phyloP scores from a whole-genome alignment of 2,888 invertebrate genomes.

The Willowsia nigromaculata region DNA sequence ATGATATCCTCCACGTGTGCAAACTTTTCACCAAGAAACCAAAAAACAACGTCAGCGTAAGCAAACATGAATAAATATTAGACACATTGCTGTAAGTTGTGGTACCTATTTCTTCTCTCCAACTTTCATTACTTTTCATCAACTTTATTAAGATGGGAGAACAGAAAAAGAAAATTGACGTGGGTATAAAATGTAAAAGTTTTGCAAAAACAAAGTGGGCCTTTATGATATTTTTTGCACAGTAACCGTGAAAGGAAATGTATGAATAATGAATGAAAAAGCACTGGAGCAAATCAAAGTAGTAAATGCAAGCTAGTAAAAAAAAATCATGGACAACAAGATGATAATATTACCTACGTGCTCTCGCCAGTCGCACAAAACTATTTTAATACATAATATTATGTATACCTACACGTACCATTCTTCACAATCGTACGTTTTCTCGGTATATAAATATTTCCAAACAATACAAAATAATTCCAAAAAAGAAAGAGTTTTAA shows the following conservation, averaged over 20 bases:
- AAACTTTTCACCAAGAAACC: slow-evolving; percentile 18
- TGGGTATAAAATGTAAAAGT: background rate
- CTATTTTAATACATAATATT: slow-evolving; percentile 18
- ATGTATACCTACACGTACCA: too few relatives aligned
- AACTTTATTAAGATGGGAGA: slow-evolving; percentile 41
- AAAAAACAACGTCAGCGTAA: background rate
- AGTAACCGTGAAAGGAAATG: background rate
- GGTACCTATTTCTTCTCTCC: background rate
- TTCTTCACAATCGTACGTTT: too few relatives aligned
- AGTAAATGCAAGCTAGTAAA: too few relatives aligned
- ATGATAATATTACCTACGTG: too few relatives aligned
- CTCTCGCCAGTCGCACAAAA: too few relatives aligned
- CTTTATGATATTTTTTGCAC: slow-evolving; percentile 11
- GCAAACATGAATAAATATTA: slow-evolving; percentile 20
- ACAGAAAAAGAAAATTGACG: background rate
- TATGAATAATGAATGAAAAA: background rate
- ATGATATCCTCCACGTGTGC: background rate
- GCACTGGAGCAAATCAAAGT: slow-evolving; percentile 15
- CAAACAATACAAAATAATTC: background rate
- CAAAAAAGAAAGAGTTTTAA: background rate
- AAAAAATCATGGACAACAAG: too few relatives aligned
- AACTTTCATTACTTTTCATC: slow-evolving; percentile 7
- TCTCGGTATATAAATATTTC: background rate
- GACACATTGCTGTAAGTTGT: background rate
- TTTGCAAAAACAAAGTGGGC: background rate